A percentile compares a stretch with the other conserved stretches of the same genome.
phyloP scores from a whole-genome alignment of 2,797 vertebrate species.

The Schizopygopsis malacanthus region DNA sequence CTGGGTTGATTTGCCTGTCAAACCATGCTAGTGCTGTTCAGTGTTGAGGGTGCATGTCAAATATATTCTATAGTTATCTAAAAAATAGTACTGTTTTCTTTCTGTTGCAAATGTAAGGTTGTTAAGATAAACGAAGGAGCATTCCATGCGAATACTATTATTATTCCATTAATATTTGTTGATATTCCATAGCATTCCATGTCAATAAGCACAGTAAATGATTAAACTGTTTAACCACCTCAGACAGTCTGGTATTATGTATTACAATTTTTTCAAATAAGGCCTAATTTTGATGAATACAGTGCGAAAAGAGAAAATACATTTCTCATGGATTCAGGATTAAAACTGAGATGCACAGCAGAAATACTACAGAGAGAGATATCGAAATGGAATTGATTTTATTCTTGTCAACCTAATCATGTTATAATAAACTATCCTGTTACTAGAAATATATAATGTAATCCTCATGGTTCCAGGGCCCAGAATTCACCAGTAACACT shows the following conservation, averaged over 20 bases:
- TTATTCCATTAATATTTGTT: neutral
- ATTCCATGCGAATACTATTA: neutral
- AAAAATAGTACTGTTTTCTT: neutral
- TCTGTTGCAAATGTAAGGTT: neutral
- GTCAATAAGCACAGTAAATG: neutral
- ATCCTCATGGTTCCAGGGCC: slow-evolving; percentile 75
- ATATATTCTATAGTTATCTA: neutral
- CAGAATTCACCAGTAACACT: slow-evolving; percentile 84
- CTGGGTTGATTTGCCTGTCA: slow-evolving; percentile 63
- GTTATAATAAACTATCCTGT: neutral
- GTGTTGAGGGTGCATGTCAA: slow-evolving; percentile 29
- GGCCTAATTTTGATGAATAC: neutral
- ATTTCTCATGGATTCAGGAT: neutral
- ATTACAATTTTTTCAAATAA: neutral
- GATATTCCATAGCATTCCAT: neutral
- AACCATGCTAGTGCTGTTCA: slow-evolving; percentile 33
- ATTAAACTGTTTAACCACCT: neutral
- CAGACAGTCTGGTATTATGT: neutral
- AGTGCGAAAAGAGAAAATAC: neutral
- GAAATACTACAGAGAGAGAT: neutral
- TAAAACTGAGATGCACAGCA: neutral
- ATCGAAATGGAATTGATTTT: neutral
- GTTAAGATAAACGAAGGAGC: neutral
- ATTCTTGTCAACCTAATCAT: too few species aligned
- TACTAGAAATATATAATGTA: neutral